Evolutionary conservation across 2,113 vertebrate species (phyloP).

Genomic region (Ochotona curzoniae): DNA sequence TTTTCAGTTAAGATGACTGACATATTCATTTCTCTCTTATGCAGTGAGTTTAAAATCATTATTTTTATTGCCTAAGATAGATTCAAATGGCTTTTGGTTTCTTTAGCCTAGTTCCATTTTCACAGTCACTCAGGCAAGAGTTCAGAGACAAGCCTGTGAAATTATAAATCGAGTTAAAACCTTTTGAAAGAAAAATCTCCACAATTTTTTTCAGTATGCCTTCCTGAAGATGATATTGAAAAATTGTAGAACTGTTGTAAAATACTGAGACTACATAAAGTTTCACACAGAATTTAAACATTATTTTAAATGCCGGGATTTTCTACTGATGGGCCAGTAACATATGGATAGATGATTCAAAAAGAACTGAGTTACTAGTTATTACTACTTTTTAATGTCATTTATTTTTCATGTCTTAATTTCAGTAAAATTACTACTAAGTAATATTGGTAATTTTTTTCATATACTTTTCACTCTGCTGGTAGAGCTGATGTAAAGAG

Average conservation of each 20-base stretch:
- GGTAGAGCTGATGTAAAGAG: neutral
- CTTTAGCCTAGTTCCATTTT: neutral
- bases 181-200: neutral
- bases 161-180: neutral
- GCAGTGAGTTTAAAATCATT: neutral
- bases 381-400: neutral
- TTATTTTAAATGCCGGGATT: neutral
- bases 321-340: neutral
- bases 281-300: neutral
- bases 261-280: slow-evolving; percentile 22
- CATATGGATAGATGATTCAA: neutral
- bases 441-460: neutral
- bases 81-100: neutral
- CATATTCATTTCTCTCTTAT: neutral
- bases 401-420: neutral
- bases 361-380: neutral
- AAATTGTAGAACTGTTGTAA: neutral
- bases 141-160: neutral
- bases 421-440: neutral
- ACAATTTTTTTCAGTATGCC: neutral
- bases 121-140: neutral
- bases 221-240: neutral
- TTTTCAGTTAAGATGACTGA: neutral
- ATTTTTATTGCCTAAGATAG: neutral
- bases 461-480: slow-evolving; percentile 22